Evolutionary conservation across 64 coral and sea anemone species (phyloP), one percentile per base, ranked within the genome.

Genomic region (Astreopora myriophthalma): DNA sequence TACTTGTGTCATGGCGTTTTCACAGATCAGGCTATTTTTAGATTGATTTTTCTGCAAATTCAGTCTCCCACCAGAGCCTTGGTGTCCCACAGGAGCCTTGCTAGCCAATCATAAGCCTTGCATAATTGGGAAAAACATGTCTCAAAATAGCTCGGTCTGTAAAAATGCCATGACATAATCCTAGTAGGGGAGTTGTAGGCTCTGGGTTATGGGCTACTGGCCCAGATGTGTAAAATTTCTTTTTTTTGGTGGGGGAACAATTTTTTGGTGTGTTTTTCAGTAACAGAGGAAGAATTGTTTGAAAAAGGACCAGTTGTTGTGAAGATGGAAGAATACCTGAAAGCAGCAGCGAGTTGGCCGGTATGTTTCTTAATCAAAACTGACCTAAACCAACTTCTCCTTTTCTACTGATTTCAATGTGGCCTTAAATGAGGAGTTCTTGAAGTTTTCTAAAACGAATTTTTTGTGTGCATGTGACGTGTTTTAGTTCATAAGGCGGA

Each of bases 241-340:
- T 3, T 10, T 55, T 55, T 13, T 14, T 0, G 51, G 17, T 55
- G 16, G 3, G 51, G 51, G 51, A 55, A 14, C 51, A 64, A 1
- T 0, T 8, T 73, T 37, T 25, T 79, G 1, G 25, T 37, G 33
- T 35, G 0, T 17, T 1, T 83, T 65, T 31, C 79, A 83, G 79
- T 61, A 38, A 83, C 79, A 11, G 29, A 64, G 33, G 79, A 83
- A 60, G 79, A 83, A 55, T 12, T 83, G 11, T 83, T 37, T 63
- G 58, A 83, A 31, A 83, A 83, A 24, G 79, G 79, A 19, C 79
- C 79, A 38, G 49, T 38, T 5, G 34, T 83, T 64, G 24, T 64
- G 37, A 83, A 83, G 58, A n/a, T 83, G 31, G 79, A 83, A 38
- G 79, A 83, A 35, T 83, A 83, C 28, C 79, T 83, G 8, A 83